Base-by-base conservation (phyloP, 2,113 vertebrate genomes). In the Sula dactylatra region DNA sequence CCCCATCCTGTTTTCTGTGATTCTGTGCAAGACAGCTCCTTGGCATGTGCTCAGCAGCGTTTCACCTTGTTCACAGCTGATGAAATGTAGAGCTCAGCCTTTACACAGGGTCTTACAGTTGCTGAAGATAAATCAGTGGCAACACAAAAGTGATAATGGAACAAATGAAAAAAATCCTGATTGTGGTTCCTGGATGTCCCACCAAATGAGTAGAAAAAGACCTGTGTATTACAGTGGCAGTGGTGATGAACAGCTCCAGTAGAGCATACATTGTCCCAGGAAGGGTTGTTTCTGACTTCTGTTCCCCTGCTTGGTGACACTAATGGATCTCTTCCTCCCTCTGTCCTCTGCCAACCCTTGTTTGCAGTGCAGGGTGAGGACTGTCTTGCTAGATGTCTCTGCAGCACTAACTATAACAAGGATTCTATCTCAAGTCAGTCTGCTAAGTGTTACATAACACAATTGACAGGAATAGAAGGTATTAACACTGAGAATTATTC, bases 201-300 rank as follows among this genome's bases (percentile, higher is more conserved):
- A 45, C 25, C 26, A 44, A 78, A 66, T 32, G 2, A 73, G 34
- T 10, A 44, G 38, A 47, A 85, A 71, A 66, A 59, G 56, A 78
- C 11, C 61, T 21, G 34, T 70, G 8, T 79, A 21, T 56, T 47
- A 36, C 18, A 15, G 22, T 45, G 38, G 24, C 61, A 40, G 21
- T 19, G 18, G 40, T 42, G 65, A 56, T 22, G 42, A 42, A 3
- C 0, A 1, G 26, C 67, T 79, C 29, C 40, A 49, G 1, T 0
- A 87, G 32, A 49, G n/a, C 45, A 27, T 22, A 19, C 17, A 3
- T 27, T 73, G 20, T 70, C 6, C 45, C 72, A 88, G 25, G 11
- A 49, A 42, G 54, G 7, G 27, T 32, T 52, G 13, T 47, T 81
- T 62, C 59, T 80, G 49, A 36, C 34, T 82, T 36, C 14, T 58